phyloP scores from a whole-genome alignment of 2,113 vertebrate genomes.

The Turnix velox region DNA sequence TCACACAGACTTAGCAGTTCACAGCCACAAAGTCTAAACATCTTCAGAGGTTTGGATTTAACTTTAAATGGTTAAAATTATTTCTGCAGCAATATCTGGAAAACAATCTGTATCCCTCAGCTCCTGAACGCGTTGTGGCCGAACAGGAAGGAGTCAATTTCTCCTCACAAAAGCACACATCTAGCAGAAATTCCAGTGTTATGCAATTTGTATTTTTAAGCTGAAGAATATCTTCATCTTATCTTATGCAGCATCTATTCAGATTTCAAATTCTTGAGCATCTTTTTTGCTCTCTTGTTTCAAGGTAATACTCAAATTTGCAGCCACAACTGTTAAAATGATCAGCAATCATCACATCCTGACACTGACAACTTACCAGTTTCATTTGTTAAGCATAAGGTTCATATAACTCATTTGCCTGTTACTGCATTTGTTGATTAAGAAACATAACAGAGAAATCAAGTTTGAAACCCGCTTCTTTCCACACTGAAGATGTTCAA shows the following conservation, averaged over 20 bases:
- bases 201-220: neutral
- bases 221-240: neutral
- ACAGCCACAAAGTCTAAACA: neutral
- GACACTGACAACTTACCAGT: neutral
- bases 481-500: neutral
- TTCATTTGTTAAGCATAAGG: neutral
- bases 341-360: neutral
- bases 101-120: neutral
- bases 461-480: neutral
- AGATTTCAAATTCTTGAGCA: neutral
- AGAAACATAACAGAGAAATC: rapidly evolving
- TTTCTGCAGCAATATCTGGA: neutral
- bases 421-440: neutral
- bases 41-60: neutral
- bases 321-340: neutral
- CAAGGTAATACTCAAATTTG: neutral
- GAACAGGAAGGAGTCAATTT: neutral
- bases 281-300: neutral
- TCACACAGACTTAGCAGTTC: neutral
- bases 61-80: neutral
- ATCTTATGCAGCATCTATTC: neutral
- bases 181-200: neutral
- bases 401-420: neutral
- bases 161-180: neutral
- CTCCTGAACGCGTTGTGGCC: rapidly evolving